A percentile compares a stretch with the other conserved stretches of the same genome.
These are phyloP conservation scores for Lithophane ornitopus DNA, from an alignment of 2,888 invertebrate species.

Conservation along the genomic window DNA sequence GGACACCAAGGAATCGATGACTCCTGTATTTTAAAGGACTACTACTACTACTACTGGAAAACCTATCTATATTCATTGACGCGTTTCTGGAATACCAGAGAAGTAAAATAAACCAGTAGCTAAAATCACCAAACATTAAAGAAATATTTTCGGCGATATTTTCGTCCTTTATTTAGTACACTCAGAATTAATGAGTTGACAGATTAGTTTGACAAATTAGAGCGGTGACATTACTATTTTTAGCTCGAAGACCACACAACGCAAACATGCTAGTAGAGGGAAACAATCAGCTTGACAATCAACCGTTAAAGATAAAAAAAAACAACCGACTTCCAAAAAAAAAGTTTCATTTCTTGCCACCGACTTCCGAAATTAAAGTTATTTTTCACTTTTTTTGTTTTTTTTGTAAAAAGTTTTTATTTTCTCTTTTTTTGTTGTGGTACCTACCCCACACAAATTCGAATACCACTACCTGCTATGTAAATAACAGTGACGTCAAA, in stretches of 20 bases:
- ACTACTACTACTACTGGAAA: too few relatives aligned
- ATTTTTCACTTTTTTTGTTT: too few relatives aligned
- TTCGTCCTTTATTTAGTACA: conserved; percentile 6
- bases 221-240: conserved; percentile 52
- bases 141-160: too few relatives aligned
- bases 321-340: too few relatives aligned
- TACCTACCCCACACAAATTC: too few relatives aligned
- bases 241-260: conserved; percentile 54
- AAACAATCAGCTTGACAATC: conserved; percentile 28
- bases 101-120: neutral
- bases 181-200: conserved; percentile 63
- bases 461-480: too few relatives aligned
- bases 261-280: conserved; percentile 19
- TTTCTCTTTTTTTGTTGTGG: too few relatives aligned
- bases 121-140: conserved; percentile 2
- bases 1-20: neutral
- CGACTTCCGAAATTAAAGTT: too few relatives aligned
- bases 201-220: conserved; percentile 67
- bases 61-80: neutral
- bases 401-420: too few relatives aligned
- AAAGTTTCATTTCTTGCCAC: too few relatives aligned
- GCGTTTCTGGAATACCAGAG: neutral
- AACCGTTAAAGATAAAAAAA: conserved; percentile 2
- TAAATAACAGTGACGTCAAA: too few relatives aligned
- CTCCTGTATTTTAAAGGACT: neutral